Evolutionary conservation across 1,140 invertebrate species (phyloP).

Genomic region (Anastatus disparis): DNA sequence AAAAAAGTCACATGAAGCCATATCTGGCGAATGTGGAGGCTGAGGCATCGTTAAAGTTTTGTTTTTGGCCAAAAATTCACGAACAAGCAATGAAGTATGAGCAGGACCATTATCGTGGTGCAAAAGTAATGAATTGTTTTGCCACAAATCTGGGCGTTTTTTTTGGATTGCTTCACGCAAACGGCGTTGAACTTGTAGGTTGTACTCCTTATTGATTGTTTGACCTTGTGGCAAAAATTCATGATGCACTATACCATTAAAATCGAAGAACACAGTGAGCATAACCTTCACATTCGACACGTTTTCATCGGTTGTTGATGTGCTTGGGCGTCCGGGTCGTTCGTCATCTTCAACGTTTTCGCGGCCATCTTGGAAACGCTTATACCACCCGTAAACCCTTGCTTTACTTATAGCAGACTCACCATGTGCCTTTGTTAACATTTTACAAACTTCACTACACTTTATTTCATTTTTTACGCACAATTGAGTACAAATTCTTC

Average conservation of each 20-base stretch:
- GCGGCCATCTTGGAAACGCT: constrained; percentile 33
- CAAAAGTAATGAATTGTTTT: too few species aligned
- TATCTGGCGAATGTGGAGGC: too few species aligned
- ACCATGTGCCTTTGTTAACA: constrained; percentile 15
- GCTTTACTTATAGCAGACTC: constrained; percentile 23
- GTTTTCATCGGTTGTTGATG: constrained; percentile 48
- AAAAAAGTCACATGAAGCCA: too few species aligned
- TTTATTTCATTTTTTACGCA: constrained; percentile 19
- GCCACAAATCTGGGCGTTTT: too few species aligned
- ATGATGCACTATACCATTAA: too few species aligned
- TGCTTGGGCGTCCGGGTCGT: constrained; percentile 42
- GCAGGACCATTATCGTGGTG: too few species aligned
- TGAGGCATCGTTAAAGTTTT: too few species aligned
- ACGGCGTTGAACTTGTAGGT: constrained; percentile 46
- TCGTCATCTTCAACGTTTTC: constrained; percentile 37
- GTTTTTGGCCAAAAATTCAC: too few species aligned
- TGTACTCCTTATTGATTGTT: constrained; percentile 52
- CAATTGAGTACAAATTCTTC: too few species aligned
- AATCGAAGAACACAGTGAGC: too few species aligned
- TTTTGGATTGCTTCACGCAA: constrained; percentile 51
- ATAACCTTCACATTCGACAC: constrained; percentile 45
- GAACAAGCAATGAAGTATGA: too few species aligned
- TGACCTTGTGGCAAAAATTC: too few species aligned
- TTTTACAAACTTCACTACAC: constrained; percentile 14
- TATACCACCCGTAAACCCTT: constrained; percentile 16